Conservation (phyloP, 2,797 vertebrate genomes). For the Argya squamiceps region DNA sequence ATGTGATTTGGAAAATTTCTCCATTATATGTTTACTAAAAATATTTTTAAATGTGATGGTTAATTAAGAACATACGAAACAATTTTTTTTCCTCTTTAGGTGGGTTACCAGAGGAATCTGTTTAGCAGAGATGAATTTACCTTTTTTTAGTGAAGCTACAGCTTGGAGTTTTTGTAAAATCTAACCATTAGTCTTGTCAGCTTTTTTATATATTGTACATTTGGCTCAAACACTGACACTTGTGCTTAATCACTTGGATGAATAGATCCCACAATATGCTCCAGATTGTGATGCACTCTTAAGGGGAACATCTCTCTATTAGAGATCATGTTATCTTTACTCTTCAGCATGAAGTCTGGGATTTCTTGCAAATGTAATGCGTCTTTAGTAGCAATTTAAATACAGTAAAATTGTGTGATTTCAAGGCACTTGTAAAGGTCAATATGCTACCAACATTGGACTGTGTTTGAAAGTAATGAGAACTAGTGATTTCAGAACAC, state of each 20-base stretch:
- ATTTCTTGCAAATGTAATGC: constrained; percentile 16
- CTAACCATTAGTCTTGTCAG: background rate
- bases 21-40: background rate
- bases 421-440: constrained; percentile 1
- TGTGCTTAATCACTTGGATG: background rate
- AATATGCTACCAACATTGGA: background rate
- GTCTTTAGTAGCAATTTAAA: constrained; percentile 26
- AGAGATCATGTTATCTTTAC: background rate
- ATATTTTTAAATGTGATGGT: background rate
- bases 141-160: background rate
- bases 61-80: background rate
- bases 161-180: background rate
- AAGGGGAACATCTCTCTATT: background rate
- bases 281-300: background rate
- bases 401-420: background rate
- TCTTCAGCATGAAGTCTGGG: constrained; percentile 6
- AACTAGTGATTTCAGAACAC: background rate
- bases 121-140: background rate
- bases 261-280: background rate
- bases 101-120: background rate
- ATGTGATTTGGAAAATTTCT: background rate
- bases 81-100: background rate
- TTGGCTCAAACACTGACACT: background rate
- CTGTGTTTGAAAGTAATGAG: background rate
- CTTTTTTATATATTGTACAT: background rate